phyloP scores from a whole-genome alignment of 1,140 invertebrate genomes.

The Cotesia typhae region DNA sequence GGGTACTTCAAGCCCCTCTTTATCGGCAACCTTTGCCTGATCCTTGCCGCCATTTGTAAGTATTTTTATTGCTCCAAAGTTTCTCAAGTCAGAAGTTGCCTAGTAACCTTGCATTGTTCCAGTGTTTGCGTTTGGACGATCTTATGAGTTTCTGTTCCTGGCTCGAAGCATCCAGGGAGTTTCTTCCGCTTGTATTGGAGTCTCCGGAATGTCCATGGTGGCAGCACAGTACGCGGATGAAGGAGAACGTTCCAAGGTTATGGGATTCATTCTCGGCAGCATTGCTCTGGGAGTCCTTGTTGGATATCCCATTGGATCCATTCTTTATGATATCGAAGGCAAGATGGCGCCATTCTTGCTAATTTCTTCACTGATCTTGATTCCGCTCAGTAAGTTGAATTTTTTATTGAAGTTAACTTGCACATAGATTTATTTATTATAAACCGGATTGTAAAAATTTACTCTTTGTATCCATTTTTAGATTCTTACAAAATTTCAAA shows the following conservation, averaged over 20 bases:
- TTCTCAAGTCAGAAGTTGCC: background rate
- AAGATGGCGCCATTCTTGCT: conserved; percentile 79
- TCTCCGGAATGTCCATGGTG: conserved; percentile 76
- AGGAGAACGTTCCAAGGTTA: conserved; percentile 72
- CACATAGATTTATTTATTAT: background rate
- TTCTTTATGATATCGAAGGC: conserved; percentile 78
- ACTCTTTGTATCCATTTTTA: too few species aligned
- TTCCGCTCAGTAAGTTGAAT: conserved; percentile 67
- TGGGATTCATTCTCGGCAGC: conserved; percentile 82
- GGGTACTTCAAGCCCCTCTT: conserved; percentile 87
- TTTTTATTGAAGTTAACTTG: conserved; percentile 12
- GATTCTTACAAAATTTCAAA: too few species aligned
- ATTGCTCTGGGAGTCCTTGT: conserved; percentile 81
- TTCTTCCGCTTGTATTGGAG: conserved; percentile 82
- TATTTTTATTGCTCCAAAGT: conserved; percentile 39
- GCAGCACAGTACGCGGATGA: conserved; percentile 69
- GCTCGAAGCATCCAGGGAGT: conserved; percentile 87
- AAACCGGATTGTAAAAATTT: conserved; percentile 30
- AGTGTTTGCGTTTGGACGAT: conserved; percentile 86
- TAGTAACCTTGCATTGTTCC: conserved; percentile 27
- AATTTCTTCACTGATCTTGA: conserved; percentile 70
- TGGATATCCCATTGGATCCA: conserved; percentile 82
- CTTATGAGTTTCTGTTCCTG: conserved; percentile 77
- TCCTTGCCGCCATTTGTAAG: conserved; percentile 83
- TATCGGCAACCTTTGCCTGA: conserved; percentile 81